These are phyloP conservation scores for Eulacestoma nigropectus DNA, from an alignment of 2,113 vertebrate species.

Conservation along the genomic window DNA sequence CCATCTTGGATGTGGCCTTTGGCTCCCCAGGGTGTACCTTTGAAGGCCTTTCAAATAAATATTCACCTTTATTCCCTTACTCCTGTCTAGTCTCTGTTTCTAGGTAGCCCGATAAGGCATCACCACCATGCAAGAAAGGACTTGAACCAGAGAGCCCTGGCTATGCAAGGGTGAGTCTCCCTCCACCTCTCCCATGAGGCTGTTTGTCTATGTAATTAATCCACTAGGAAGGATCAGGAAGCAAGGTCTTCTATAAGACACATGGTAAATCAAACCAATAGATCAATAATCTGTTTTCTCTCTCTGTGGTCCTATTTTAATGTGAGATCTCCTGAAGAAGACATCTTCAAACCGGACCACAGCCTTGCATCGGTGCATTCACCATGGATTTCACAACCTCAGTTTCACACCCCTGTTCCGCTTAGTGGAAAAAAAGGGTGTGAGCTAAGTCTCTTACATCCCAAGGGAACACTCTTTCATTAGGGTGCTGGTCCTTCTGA, in stretches of 20 bases:
- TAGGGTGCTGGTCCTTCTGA: not conserved
- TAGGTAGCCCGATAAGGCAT: too few relatives aligned
- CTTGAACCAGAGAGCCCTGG: not conserved
- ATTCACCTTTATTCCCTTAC: too few relatives aligned
- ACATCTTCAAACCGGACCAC: not conserved
- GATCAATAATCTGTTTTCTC: not conserved
- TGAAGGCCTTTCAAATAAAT: too few relatives aligned
- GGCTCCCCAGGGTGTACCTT: too few relatives aligned
- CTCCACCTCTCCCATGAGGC: not conserved
- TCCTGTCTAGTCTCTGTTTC: too few relatives aligned
- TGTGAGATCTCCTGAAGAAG: not conserved
- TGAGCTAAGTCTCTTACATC: not conserved
- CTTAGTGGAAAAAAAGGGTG: not conserved
- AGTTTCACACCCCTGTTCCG: not conserved
- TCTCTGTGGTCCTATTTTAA: not conserved
- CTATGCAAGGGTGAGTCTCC: not conserved
- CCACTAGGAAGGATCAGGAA: not conserved
- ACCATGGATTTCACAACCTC: not conserved
- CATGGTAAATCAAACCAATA: not conserved
- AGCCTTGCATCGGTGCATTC: not conserved
- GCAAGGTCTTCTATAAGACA: not conserved
- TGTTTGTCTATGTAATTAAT: not conserved
- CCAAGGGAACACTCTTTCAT: not conserved
- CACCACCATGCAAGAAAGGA: not conserved
- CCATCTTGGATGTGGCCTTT: too few relatives aligned